These are phyloP conservation scores for Rhinoptilus africanus DNA, from an alignment of 2,113 vertebrate species.

Conservation along the genomic window DNA sequence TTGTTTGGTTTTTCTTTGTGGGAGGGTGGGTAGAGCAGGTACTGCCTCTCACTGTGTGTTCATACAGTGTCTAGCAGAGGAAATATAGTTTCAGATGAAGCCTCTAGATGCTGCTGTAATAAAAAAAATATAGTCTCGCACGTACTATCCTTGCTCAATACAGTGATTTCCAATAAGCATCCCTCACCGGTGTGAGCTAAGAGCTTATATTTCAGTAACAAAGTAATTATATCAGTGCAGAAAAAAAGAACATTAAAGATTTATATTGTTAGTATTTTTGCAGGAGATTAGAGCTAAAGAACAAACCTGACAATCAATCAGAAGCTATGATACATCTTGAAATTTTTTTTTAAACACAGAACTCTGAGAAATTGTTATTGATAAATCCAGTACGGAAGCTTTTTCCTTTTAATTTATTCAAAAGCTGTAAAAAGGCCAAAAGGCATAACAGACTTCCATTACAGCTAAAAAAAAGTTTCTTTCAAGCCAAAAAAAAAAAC, in stretches of 20 bases:
- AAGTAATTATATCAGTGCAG: not conserved
- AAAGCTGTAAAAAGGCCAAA: not conserved
- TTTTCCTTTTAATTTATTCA: not conserved
- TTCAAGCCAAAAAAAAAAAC: not conserved
- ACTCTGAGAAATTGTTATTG: not conserved
- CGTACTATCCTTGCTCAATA: not conserved
- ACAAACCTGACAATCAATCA: not conserved
- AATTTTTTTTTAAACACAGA: not conserved
- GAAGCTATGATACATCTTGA: not conserved
- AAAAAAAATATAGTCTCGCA: not conserved
- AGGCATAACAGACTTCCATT: not conserved
- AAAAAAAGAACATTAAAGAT: not conserved
- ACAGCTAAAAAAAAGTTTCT: not conserved
- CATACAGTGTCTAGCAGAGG: not conserved
- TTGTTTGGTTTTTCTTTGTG: not conserved
- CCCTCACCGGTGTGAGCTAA: not conserved
- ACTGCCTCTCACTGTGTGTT: not conserved
- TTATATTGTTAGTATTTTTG: not conserved
- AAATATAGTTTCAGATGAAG: slow-evolving; percentile 25
- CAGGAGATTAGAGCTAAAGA: not conserved
- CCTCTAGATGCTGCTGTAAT: slow-evolving; percentile 61
- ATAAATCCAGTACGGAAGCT: not conserved
- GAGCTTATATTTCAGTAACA: not conserved
- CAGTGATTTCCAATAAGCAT: not conserved
- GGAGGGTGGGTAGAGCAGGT: not conserved